Evolutionary conservation across 35 echinoderm and acorn worm genomes (phyloP).

Genomic region (Anneissia japonica): DNA sequence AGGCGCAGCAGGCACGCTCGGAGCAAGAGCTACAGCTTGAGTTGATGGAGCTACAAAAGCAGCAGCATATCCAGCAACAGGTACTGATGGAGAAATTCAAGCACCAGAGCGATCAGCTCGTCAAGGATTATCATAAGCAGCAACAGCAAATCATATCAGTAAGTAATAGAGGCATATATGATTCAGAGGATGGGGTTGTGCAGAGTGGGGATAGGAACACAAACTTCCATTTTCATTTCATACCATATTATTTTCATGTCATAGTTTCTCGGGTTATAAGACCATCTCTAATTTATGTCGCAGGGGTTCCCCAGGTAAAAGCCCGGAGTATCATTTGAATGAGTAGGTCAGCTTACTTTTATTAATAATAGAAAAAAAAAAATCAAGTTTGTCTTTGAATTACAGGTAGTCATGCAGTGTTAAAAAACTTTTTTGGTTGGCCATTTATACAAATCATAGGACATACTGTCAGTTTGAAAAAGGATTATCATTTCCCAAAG

Average conservation of each 20-base stretch:
- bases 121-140: slow-evolving; percentile 87
- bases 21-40: slow-evolving; percentile 40
- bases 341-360: too few relatives aligned
- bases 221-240: background rate
- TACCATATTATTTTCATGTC: background rate
- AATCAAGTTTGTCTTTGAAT: too few relatives aligned
- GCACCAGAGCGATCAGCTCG: slow-evolving; percentile 63
- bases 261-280: background rate
- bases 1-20: background rate
- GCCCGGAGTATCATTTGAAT: background rate
- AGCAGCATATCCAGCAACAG: slow-evolving; percentile 98
- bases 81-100: slow-evolving; percentile 86
- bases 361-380: too few relatives aligned
- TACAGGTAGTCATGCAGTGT: too few relatives aligned
- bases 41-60: slow-evolving; percentile 63
- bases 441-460: too few relatives aligned
- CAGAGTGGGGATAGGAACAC: background rate
- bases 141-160: slow-evolving; percentile 83
- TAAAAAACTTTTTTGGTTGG: too few relatives aligned
- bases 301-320: background rate
- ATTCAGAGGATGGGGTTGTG: background rate
- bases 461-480: too few relatives aligned
- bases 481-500: too few relatives aligned
- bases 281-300: background rate
- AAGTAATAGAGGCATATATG: background rate